Evolutionary conservation across 2,113 vertebrate species (phyloP), one percentile per base, ranked within the genome.

Genomic region (Saguinus imperator): DNA sequence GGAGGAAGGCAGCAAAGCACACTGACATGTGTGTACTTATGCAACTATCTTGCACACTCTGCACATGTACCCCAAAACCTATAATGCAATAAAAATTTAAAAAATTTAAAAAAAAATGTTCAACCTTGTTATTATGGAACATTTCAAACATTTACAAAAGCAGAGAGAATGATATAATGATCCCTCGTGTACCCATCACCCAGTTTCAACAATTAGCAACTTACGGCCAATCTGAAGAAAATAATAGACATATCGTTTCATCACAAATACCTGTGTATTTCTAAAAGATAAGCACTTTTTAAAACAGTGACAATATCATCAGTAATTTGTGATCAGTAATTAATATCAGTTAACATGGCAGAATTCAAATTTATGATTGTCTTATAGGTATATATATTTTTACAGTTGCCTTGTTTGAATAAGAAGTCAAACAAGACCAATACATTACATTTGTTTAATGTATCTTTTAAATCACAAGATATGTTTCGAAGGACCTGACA

Each of bases 91-190:
- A n/a, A n/a, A n/a, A n/a, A n/a, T n/a, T n/a, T n/a, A n/a, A n/a
- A n/a, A n/a, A n/a, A n/a, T n/a, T n/a, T n/a, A n/a, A n/a, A n/a
- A n/a, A 55, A 91, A 77, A 50, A 43, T 57, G 35, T 43, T 43
- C 37, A 13, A 66, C n/a, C 29, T 93, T 76, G 61, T 84, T 48
- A 72, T 89, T 91, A 48, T 81, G 4, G 58, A 89, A 70, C 52
- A 94, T 92, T 89, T 94, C 21, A 95, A 95, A 84, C 21, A 70
- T 21, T 83, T 68, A 57, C 48, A 43, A 87, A 87, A 80, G 43
- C 58, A 61, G 43, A 87, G 16, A 89, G 66, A 92, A 35, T 48
- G 8, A 9, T 43, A 85, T 85, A 84, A 94, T 88, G 73, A 45
- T 73, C 9, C 52, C 12, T 21, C 17, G 5, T 35, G 20, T 89